phyloP scores from a whole-genome alignment of 2,113 vertebrate species.

The Saccopteryx bilineata region DNA sequence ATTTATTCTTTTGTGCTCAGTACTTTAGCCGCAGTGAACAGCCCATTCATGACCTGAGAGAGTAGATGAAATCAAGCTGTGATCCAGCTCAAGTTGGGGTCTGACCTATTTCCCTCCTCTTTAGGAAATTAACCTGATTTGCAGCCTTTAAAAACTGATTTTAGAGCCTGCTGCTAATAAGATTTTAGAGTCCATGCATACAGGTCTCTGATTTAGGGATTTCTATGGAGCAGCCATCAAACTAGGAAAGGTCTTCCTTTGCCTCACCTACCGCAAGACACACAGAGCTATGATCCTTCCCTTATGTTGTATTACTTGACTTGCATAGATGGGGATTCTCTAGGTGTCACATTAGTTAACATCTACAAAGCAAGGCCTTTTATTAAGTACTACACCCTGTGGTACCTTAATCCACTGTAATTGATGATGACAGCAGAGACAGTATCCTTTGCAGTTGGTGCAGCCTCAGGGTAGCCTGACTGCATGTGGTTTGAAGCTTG shows the following conservation, averaged over 20 bases:
- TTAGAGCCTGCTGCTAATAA: background rate
- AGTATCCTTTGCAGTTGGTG: background rate
- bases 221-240: background rate
- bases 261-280: background rate
- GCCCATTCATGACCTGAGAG: background rate
- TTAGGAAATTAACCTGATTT: conserved; percentile 44
- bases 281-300: conserved; percentile 1
- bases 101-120: background rate
- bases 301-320: conserved; percentile 1
- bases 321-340: conserved; percentile 49
- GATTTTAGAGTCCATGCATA: background rate
- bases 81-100: background rate
- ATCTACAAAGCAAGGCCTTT: conserved; percentile 63
- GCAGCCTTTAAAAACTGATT: conserved; percentile 28
- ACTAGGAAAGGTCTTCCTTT: conserved; percentile 16
- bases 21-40: background rate
- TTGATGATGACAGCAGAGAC: conserved; percentile 52
- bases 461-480: background rate
- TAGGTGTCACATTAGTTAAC: conserved; percentile 63
- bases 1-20: background rate
- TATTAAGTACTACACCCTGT: conserved; percentile 26
- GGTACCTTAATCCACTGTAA: conserved; percentile 55
- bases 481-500: conserved; percentile 22
- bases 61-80: background rate
- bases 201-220: background rate